Evolutionary conservation across 2,888 invertebrate species (phyloP).

Genomic region (Andrena praecox): DNA sequence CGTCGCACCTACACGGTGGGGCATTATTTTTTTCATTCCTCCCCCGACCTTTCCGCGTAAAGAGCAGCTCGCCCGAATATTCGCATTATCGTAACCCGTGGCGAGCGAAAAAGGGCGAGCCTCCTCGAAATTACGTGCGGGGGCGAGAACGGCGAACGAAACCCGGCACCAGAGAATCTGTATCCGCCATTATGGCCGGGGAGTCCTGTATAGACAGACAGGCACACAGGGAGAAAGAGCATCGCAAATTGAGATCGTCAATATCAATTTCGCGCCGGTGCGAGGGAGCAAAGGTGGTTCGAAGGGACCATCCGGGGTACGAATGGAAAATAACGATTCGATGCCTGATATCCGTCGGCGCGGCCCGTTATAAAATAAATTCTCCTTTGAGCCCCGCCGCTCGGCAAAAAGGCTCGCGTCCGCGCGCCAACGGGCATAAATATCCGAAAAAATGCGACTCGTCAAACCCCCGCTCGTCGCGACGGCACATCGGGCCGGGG

Average conservation of each 20-base stretch:
- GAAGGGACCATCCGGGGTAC: slow-evolving; percentile 59
- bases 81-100: slow-evolving; percentile 22
- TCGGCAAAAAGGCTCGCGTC: slow-evolving; percentile 52
- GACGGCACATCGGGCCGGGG: background rate
- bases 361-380: slow-evolving; percentile 68
- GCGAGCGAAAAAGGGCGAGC: slow-evolving; percentile 27
- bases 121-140: slow-evolving; percentile 42
- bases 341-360: slow-evolving; percentile 70
- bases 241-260: slow-evolving; percentile 73
- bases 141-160: background rate
- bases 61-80: slow-evolving; percentile 5
- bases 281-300: slow-evolving; percentile 63
- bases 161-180: slow-evolving; percentile 40
- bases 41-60: background rate
- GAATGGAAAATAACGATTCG: slow-evolving; percentile 71
- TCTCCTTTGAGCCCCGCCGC: slow-evolving; percentile 48
- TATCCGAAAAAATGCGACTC: slow-evolving; percentile 55
- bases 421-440: slow-evolving; percentile 45
- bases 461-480: slow-evolving; percentile 54
- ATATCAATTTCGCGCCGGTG: slow-evolving; percentile 65
- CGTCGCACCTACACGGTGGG: background rate
- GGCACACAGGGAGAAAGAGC: background rate
- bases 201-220: slow-evolving; percentile 4
- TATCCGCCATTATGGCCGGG: slow-evolving; percentile 43
- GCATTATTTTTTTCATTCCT: background rate